Evolutionary conservation across 1,140 invertebrate species (phyloP), one percentile per base, ranked within the genome.

Genomic region (Dufourea novaeangliae): DNA sequence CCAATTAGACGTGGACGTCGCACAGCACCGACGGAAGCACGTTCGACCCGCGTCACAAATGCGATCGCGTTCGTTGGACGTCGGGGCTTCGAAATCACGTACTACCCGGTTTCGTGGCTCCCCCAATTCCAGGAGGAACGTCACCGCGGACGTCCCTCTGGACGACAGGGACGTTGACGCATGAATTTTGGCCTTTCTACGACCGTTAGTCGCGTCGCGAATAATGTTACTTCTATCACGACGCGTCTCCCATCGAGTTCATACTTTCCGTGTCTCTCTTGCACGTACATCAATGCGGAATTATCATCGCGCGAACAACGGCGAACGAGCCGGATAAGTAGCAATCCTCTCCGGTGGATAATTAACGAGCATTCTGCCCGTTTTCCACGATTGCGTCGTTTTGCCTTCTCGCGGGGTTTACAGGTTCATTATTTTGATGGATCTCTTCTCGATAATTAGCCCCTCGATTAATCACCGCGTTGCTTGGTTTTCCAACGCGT

Each of bases 401-500:
- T 41, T 57, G 29, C 14, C 44, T 46, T 66, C 61, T 59, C 70
- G 3, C 20, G 41, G 62, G 32, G 54, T 64, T 82, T 75, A 57
- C 67, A 56, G 52, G 67, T 66, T 79, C 66, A 44, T 80, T 67
- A 80, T 78, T 74, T 80, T 87, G 88, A 91, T 90, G 90, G 90
- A 91, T 91, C 81, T 84, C 83, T 90, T 91, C 86, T 85, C 90
- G 88, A 88, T 91, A 90, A 91, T 91, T 91, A 90, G 85, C 79
- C 25, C 17, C 34, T 56, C 83, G 69, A 86, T 87, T 87, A 86
- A 86, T 87, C 78, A 84, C 61, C 25, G 46, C 70, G 34, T 57
- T 22, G 22, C 4, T 27, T 20, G 10, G 14, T 39, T 29, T 7
- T n/a, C 1, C 25, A 14, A 29, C 12, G 7, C 25, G n/a, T n/a